phyloP scores from a whole-genome alignment of 1,140 invertebrate species.

The Cotesia glomerata region DNA sequence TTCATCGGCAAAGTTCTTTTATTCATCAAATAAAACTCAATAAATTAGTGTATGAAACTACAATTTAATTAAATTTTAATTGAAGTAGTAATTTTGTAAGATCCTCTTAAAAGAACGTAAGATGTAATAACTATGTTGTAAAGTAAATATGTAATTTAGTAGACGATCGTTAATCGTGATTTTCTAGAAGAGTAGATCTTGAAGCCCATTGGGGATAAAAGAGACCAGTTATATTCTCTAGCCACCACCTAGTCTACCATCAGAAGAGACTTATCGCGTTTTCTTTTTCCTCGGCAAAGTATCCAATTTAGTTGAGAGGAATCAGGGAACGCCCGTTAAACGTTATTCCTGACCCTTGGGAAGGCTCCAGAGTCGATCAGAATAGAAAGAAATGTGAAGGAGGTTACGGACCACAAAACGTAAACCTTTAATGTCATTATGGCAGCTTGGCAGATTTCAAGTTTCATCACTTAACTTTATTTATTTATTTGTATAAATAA shows the following conservation, averaged over 20 bases:
- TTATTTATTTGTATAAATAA: too few species aligned
- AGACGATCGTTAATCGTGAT: too few species aligned
- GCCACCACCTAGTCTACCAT: background rate
- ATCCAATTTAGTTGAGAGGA: conserved; percentile 40
- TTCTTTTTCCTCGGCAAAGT: conserved; percentile 26
- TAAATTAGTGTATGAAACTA: too few species aligned
- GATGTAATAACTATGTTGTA: too few species aligned
- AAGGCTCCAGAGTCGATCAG: conserved; percentile 17
- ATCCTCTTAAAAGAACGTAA: too few species aligned
- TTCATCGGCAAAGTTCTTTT: too few species aligned
- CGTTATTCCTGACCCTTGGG: conserved; percentile 31
- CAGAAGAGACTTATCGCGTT: background rate
- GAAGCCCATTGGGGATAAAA: conserved; percentile 6
- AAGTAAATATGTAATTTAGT: too few species aligned
- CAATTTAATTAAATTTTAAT: too few species aligned
- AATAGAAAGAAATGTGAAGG: conserved; percentile 20
- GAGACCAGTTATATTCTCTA: conserved; percentile 8
- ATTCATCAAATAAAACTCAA: too few species aligned
- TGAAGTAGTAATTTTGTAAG: too few species aligned
- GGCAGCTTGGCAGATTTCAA: conserved; percentile 4
- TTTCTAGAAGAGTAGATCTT: too few species aligned
- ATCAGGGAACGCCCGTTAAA: conserved; percentile 35
- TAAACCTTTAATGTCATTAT: conserved; percentile 36
- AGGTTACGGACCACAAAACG: conserved; percentile 35
- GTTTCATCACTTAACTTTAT: background rate